Evolutionary conservation across 2,113 vertebrate genomes (phyloP).

Genomic region (Pluvialis apricaria): DNA sequence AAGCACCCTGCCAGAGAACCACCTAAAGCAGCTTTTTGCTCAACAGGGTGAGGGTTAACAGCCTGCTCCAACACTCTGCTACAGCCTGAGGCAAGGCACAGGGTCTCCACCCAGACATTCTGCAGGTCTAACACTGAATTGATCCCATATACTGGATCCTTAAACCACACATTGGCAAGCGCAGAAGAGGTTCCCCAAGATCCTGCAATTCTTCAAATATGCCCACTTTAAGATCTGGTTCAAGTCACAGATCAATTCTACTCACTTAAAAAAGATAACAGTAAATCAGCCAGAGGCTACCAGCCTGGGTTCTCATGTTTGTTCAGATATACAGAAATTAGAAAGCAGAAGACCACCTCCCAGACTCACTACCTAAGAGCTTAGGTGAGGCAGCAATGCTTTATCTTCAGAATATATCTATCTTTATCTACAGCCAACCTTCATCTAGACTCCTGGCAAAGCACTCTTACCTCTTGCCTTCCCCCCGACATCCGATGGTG

Average conservation of each 20-base stretch:
- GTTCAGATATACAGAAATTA: not conserved
- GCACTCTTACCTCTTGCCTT: constrained; percentile 87
- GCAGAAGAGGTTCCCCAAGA: not conserved
- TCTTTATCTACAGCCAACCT: not conserved
- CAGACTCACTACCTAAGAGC: not conserved
- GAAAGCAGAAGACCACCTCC: not conserved
- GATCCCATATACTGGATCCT: not conserved
- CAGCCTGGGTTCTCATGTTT: not conserved
- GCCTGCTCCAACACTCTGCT: not conserved
- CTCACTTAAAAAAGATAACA: not conserved
- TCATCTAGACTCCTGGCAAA: not conserved
- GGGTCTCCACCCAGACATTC: not conserved
- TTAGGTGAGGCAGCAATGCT: not conserved
- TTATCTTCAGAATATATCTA: not conserved
- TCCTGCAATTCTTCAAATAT: not conserved
- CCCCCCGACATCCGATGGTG: constrained; percentile 97
- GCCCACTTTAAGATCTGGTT: not conserved
- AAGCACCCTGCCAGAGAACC: not conserved
- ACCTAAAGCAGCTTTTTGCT: not conserved
- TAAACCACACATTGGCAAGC: not conserved
- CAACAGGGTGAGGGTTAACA: not conserved
- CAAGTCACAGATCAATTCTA: not conserved
- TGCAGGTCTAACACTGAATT: not conserved
- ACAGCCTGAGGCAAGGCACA: accelerated
- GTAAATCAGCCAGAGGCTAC: not conserved